Base-by-base conservation (phyloP, 1,140 invertebrate genomes). In the Metopolophium dirhodum region DNA sequence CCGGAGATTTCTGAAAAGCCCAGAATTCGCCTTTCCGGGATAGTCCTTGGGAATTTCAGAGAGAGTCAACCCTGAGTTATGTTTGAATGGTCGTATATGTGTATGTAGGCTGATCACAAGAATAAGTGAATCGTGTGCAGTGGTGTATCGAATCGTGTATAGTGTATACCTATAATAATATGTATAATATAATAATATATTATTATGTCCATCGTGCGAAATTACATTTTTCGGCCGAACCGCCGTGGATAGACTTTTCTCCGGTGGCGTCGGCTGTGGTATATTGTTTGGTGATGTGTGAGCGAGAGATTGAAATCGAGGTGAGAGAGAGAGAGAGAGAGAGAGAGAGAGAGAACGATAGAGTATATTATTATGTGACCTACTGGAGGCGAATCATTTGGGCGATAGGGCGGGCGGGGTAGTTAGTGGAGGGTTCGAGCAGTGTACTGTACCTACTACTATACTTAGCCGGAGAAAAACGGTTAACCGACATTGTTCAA, bases 381-480 rank as follows among this genome's bases (percentile, higher is more conserved):
- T 68, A n/a, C 49, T 91, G 9, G 22, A 51, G 30, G 61, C 49
- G 49, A 51, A 51, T 51, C 49, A 51, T 51, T 22, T 54, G 51
- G 49, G 49, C 35, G 7, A 7, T n/a, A 3, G 37, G 89, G 6
- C 11, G 8, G 77, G 3, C 1, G 18, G 30, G 90, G 6, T 41
- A 23, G 51, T 37, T 57, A n/a, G 82, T 83, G 30, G 9, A 35
- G 22, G 47, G 41, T 7, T 23, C 85, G 23, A 22, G 14, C 20
- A 23, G 37, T 85, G 30, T 87, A 87, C 47, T 47, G 26, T 11
- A 51, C 47, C 85, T 87, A 49, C 47, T 87, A n/a, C 86, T 35
- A 26, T 82, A 30, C 57, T 91, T 91, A 91, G 45, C n/a, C 23
- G 18, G 8, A 86, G 82, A 93, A 93, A 86, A 93, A 93, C 91